phyloP scores from a whole-genome alignment of 1,140 invertebrate genomes.

The Conus ventricosus region DNA sequence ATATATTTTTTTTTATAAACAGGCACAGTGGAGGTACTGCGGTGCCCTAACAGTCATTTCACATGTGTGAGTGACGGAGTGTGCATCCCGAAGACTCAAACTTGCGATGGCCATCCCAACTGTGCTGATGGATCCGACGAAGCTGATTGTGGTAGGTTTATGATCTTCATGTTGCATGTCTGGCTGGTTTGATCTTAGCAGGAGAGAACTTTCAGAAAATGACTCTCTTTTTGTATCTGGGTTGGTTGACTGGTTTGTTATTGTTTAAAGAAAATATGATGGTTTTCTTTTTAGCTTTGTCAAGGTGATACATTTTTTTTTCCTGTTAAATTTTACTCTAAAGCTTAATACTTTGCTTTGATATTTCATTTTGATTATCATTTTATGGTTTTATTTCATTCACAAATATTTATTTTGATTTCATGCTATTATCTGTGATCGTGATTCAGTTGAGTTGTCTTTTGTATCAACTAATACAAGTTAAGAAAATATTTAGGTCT shows the following conservation, averaged over 20 bases:
- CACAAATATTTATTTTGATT: too few relatives aligned
- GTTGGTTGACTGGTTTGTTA: background rate
- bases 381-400: too few relatives aligned
- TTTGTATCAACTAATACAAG: too few relatives aligned
- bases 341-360: too few relatives aligned
- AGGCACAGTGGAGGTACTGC: background rate
- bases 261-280: background rate
- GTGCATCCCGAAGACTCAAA: conserved; percentile 94
- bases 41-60: conserved; percentile 26
- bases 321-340: too few relatives aligned
- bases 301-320: too few relatives aligned
- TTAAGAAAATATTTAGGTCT: too few relatives aligned
- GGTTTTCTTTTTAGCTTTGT: background rate
- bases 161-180: background rate
- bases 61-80: conserved; percentile 77
- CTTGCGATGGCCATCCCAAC: conserved; percentile 95
- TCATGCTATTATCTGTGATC: too few relatives aligned
- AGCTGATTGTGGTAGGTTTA: conserved; percentile 42
- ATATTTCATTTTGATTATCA: too few relatives aligned
- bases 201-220: too few relatives aligned
- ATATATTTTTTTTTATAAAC: background rate
- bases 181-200: background rate
- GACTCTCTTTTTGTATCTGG: too few relatives aligned
- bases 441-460: too few relatives aligned
- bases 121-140: conserved; percentile 98